Evolutionary conservation across 2,797 vertebrate genomes (phyloP).

Genomic region (Fistularia tabacaria): DNA sequence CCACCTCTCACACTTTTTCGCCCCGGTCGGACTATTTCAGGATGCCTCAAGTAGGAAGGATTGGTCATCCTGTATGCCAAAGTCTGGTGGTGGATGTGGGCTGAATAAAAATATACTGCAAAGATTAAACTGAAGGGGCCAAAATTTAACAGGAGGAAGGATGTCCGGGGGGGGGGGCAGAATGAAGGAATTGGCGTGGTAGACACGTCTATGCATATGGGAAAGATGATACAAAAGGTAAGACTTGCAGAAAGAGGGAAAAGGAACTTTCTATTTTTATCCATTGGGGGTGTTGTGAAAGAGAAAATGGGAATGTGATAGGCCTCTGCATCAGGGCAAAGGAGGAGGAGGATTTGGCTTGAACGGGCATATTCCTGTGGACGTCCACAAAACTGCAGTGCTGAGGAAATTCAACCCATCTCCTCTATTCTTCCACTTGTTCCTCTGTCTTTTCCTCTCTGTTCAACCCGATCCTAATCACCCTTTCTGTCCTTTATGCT

Average conservation of each 20-base stretch:
- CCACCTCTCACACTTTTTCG: slow-evolving; percentile 10
- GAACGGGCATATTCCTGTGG: slow-evolving; percentile 33
- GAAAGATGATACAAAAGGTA: slow-evolving; percentile 40
- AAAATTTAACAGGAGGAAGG: slow-evolving; percentile 28
- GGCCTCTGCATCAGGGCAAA: slow-evolving; percentile 32
- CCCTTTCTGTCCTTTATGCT: not conserved
- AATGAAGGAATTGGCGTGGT: slow-evolving; percentile 43
- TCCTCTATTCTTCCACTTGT: not conserved
- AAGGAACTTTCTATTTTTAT: slow-evolving; percentile 67
- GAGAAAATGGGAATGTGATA: slow-evolving; percentile 51
- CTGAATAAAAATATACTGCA: slow-evolving; percentile 66
- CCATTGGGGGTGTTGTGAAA: slow-evolving; percentile 24
- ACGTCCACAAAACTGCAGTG: slow-evolving; percentile 43
- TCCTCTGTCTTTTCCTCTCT: slow-evolving; percentile 6
- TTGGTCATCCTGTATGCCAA: slow-evolving; percentile 40
- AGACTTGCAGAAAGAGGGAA: slow-evolving; percentile 19
- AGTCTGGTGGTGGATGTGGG: slow-evolving; percentile 60
- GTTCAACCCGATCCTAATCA: not conserved
- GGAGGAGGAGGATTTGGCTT: slow-evolving; percentile 41
- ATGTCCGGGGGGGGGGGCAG: slow-evolving; percentile 40
- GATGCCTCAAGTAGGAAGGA: slow-evolving; percentile 30
- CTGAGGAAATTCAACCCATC: slow-evolving; percentile 53
- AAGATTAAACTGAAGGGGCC: slow-evolving; percentile 36
- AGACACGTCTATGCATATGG: slow-evolving; percentile 38
- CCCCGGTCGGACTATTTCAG: slow-evolving; percentile 31